phyloP scores from a whole-genome alignment of 2,888 invertebrate genomes.

The Parelbella ahira region DNA sequence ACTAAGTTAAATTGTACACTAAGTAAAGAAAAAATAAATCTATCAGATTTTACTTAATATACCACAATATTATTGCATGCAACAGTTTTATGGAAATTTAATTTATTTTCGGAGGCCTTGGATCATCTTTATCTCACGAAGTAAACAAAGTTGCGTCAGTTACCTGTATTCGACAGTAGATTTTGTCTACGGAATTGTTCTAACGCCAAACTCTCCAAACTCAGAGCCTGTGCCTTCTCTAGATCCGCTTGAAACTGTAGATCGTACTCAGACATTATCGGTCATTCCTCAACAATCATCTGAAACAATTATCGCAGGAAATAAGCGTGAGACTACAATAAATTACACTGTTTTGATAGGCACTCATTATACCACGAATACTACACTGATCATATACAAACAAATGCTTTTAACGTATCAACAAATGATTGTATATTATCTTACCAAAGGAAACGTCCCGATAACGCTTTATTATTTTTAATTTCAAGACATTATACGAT shows the following conservation, averaged over 20 bases:
- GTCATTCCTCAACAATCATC: constrained; percentile 46
- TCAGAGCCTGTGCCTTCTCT: constrained; percentile 92
- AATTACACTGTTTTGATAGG: constrained; percentile 39
- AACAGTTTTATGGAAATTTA: not conserved
- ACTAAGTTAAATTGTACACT: too few species aligned
- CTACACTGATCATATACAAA: constrained; percentile 35
- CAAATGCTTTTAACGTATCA: constrained; percentile 29
- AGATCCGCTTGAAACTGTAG: constrained; percentile 92
- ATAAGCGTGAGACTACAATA: constrained; percentile 58
- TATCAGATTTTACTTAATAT: too few species aligned
- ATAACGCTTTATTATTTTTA: constrained; percentile 40
- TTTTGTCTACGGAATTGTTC: constrained; percentile 90
- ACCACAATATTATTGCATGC: too few species aligned
- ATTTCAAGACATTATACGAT: constrained; percentile 53
- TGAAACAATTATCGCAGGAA: constrained; percentile 46
- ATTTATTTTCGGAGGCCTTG: constrained; percentile 29
- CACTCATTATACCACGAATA: constrained; percentile 1
- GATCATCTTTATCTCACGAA: constrained; percentile 41
- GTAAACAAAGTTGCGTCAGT: constrained; percentile 65
- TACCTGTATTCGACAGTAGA: constrained; percentile 72
- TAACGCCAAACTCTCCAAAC: constrained; percentile 91
- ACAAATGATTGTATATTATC: constrained; percentile 31
- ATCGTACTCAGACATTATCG: constrained; percentile 85
- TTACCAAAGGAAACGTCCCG: constrained; percentile 47
- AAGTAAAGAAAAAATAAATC: too few species aligned